Conservation (phyloP, 2,113 vertebrate species). For the Esox niger region DNA sequence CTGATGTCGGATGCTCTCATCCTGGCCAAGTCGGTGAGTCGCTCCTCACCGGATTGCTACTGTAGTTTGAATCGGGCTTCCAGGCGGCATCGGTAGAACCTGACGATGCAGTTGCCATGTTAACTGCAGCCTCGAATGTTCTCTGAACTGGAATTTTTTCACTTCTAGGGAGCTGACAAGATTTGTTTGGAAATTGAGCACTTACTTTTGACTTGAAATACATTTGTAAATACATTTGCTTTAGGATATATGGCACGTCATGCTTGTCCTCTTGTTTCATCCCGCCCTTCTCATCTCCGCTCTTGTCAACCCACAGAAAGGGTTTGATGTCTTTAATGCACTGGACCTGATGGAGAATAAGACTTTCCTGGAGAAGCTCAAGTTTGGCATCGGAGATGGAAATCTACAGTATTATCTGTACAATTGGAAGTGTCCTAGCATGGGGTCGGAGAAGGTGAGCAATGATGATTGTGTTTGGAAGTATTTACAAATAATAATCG, state of each 20-base stretch:
- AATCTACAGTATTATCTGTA: constrained; percentile 99
- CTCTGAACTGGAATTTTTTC: too few relatives aligned
- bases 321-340: constrained; percentile 98
- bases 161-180: too few relatives aligned
- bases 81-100: too few relatives aligned
- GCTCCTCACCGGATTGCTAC: too few relatives aligned
- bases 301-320: constrained; percentile 78
- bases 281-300: background rate
- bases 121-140: too few relatives aligned
- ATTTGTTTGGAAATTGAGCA: too few relatives aligned
- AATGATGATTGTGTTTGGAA: background rate
- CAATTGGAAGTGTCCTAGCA: constrained; percentile 99
- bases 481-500: background rate
- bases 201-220: too few relatives aligned
- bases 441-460: constrained; percentile 93
- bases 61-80: too few relatives aligned
- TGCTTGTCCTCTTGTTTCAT: background rate
- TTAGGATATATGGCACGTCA: too few relatives aligned
- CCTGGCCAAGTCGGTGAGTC: constrained; percentile 90
- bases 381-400: constrained; percentile 97
- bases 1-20: constrained; percentile 97
- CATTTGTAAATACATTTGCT: too few relatives aligned
- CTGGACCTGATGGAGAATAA: constrained; percentile 99
- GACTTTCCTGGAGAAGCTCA: constrained; percentile 98
- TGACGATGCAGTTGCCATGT: too few relatives aligned